Base-by-base conservation (phyloP, 37 sponge, comb jelly and placozoan species). In the Halisarca cf. caerulea region DNA sequence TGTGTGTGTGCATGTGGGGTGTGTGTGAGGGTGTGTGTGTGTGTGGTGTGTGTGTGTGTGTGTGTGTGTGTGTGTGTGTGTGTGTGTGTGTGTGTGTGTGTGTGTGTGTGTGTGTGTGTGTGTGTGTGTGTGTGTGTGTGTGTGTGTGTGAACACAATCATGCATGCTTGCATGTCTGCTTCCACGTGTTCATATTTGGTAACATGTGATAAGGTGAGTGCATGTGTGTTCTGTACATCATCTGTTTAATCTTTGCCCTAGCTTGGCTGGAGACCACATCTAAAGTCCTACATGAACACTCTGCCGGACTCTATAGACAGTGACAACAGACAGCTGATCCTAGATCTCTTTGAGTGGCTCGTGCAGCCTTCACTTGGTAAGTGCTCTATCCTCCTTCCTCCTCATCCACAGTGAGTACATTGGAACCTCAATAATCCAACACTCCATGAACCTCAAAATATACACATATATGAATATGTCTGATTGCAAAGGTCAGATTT, bases 191-290 rank as follows among this genome's bases (percentile, higher is more conserved):
- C 57, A 20, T 55, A 20, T 11, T 17, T 55, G 17, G 17, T 55
- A 20, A 17, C 57, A 55, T 17, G 57, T 55, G 57, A 20, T 17
- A 20, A 55, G 17, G 11, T 20, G 17, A 20, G 11, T 55, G 17
- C 17, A 15, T 6, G 64, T 62, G 30, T 28, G 25, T 62, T 62
- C 30, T 62, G 64, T 62, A 6, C 6, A 20, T 20, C 30, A 62
- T 62, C 6, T 62, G 6, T 23, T 15, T 30, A 62, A 8, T n/a
- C 15, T 62, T 15, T 7, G 6, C 64, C 64, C 25, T n/a, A 94
- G 90, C 89, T 98, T 27, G 99, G 99, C 33, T 99, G 99, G 99
- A 83, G 82, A 25, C 97, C 99, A 2, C 51, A 90, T 33, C 44
- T 99, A 47, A 82, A 90, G 30, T 96, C 95, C 24, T 99, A 94